phyloP scores from a whole-genome alignment of 1,140 invertebrate genomes.

The Centruroides vittatus region DNA sequence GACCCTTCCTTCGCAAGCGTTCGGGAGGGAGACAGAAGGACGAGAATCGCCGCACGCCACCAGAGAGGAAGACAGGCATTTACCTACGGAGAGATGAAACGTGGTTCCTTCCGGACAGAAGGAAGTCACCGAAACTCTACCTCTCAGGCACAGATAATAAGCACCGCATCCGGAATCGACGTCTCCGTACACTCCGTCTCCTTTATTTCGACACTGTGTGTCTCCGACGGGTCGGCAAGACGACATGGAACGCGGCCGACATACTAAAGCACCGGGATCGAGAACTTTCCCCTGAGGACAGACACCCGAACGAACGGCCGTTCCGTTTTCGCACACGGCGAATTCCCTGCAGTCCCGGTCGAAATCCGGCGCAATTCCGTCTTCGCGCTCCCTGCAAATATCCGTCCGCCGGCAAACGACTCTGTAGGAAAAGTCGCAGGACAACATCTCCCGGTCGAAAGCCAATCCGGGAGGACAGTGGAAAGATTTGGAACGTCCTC shows the following conservation, averaged over 20 bases:
- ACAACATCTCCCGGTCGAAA: slow-evolving; percentile 8
- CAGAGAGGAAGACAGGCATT: slow-evolving; percentile 6
- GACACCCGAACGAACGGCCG: slow-evolving; percentile 36
- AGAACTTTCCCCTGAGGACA: slow-evolving; percentile 39
- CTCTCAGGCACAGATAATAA: slow-evolving; percentile 39
- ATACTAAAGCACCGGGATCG: slow-evolving; percentile 33
- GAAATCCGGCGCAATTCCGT: slow-evolving; percentile 30
- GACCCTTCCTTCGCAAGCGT: slow-evolving; percentile 6
- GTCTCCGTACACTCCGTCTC: slow-evolving; percentile 39
- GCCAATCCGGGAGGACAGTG: slow-evolving; percentile 12
- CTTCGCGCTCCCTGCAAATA: slow-evolving; percentile 3
- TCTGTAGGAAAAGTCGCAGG: slow-evolving; percentile 3
- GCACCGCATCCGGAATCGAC: slow-evolving; percentile 34
- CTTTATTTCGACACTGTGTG: slow-evolving; percentile 17
- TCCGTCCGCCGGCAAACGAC: neutral
- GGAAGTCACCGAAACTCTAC: slow-evolving; percentile 23
- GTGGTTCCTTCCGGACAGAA: slow-evolving; percentile 24
- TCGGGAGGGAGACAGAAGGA: neutral
- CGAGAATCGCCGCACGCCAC: slow-evolving; percentile 2
- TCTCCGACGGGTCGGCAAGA: slow-evolving; percentile 16
- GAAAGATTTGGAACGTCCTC: slow-evolving; percentile 10
- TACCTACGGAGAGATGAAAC: slow-evolving; percentile 24
- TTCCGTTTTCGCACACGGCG: slow-evolving; percentile 38
- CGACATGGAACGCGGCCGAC: slow-evolving; percentile 23
- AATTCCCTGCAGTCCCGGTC: slow-evolving; percentile 38